Conservation (phyloP, 2,113 vertebrate species). For the Pelodiscus sinensis region DNA sequence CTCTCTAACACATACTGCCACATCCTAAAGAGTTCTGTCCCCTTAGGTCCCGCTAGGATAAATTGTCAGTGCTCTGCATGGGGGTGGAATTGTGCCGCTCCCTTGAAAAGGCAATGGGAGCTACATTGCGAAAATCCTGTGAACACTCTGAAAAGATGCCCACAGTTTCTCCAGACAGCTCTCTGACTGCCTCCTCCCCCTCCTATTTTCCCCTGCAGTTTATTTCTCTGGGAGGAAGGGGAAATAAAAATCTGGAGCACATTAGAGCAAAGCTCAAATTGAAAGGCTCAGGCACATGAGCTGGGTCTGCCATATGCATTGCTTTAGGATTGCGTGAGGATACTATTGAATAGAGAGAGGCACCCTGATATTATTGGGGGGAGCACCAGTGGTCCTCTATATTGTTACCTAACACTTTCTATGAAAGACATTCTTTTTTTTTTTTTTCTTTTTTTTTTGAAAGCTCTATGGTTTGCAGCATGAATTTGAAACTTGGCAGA, state of each 20-base stretch:
- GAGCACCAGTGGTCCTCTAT: background rate
- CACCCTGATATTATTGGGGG: background rate
- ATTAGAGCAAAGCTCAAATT: background rate
- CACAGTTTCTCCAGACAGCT: rapidly evolving
- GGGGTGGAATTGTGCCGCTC: background rate
- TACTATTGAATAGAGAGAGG: background rate
- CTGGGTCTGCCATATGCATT: background rate
- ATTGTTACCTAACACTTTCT: background rate
- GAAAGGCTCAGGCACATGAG: background rate
- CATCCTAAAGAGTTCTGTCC: background rate
- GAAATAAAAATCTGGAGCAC: background rate
- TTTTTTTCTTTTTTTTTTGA: background rate
- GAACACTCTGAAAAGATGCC: background rate
- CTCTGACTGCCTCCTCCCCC: background rate
- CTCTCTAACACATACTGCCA: background rate
- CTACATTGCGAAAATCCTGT: background rate
- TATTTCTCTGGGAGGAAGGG: background rate
- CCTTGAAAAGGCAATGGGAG: background rate
- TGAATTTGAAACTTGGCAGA: background rate
- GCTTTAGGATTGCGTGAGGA: background rate
- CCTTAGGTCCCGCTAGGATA: background rate
- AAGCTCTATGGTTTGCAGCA: background rate
- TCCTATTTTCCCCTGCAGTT: background rate
- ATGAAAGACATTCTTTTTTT: background rate
- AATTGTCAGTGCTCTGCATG: background rate